phyloP scores from a whole-genome alignment of 2,888 invertebrate genomes.

The Troides aeacus region DNA sequence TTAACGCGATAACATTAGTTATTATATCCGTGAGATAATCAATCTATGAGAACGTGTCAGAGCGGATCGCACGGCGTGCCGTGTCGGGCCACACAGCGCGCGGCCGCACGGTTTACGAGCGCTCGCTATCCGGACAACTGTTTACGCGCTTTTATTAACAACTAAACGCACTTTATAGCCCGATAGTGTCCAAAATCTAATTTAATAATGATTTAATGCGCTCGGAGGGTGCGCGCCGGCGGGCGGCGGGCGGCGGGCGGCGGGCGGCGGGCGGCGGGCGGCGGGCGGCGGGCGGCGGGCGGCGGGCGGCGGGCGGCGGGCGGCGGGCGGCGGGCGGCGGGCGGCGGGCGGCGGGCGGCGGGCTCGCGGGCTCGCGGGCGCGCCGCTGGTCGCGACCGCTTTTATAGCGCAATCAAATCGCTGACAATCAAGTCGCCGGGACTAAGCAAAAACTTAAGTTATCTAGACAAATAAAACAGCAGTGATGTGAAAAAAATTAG shows the following conservation, averaged over 20 bases:
- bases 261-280: neutral
- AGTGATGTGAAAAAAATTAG: too few relatives aligned
- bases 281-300: neutral
- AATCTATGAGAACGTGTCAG: too few relatives aligned
- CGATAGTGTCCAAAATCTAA: slow-evolving; percentile 54
- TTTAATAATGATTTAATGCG: slow-evolving; percentile 60
- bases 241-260: slow-evolving; percentile 15
- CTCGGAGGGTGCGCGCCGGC: slow-evolving; percentile 34
- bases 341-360: neutral
- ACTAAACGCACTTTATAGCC: slow-evolving; percentile 58
- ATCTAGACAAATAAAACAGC: too few relatives aligned
- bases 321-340: too few relatives aligned
- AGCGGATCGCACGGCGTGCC: too few relatives aligned
- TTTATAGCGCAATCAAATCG: slow-evolving; percentile 44
- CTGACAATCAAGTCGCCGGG: slow-evolving; percentile 22
- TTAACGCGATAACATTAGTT: too few relatives aligned
- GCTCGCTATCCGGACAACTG: slow-evolving; percentile 47
- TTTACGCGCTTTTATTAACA: slow-evolving; percentile 63
- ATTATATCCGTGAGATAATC: too few relatives aligned
- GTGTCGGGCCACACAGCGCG: slow-evolving; percentile 55
- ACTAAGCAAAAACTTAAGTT: too few relatives aligned
- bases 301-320: neutral
- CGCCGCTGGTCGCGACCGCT: slow-evolving; percentile 37
- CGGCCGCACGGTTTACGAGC: slow-evolving; percentile 50
- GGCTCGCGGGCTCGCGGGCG: neutral